These are phyloP conservation scores for Cettia cetti DNA, from an alignment of 2,113 vertebrate species.

Conservation along the genomic window DNA sequence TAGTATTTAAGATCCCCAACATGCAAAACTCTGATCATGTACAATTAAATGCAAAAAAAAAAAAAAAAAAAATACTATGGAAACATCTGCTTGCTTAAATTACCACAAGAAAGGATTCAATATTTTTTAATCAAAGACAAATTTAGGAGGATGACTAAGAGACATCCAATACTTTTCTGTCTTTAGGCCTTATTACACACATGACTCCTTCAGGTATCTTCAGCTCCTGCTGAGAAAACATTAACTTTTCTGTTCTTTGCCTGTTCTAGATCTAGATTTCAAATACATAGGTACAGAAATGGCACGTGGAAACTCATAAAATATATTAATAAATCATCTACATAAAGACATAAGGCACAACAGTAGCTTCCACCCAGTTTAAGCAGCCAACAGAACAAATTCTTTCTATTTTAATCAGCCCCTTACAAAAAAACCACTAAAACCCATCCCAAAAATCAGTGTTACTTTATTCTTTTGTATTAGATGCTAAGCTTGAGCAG, in stretches of 20 bases:
- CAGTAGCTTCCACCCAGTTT: neutral
- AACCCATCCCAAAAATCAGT: neutral
- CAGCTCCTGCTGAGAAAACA: neutral
- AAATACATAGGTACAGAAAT: neutral
- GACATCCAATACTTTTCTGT: neutral
- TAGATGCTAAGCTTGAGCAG: neutral
- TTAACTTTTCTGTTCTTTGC: neutral
- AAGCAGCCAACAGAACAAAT: neutral
- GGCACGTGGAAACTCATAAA: neutral
- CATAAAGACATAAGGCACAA: neutral
- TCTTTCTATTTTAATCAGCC: neutral
- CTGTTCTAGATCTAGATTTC: neutral
- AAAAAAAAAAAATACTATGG: slow-evolving; percentile 39
- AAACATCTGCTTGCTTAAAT: slow-evolving; percentile 18
- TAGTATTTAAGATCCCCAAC: slow-evolving; percentile 9
- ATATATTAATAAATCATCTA: neutral
- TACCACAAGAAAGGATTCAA: slow-evolving; percentile 27
- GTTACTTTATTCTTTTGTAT: neutral
- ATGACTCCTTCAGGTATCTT: neutral
- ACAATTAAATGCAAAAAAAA: slow-evolving; percentile 27
- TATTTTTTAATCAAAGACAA: neutral
- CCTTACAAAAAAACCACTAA: neutral
- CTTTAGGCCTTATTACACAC: neutral
- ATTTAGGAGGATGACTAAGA: slow-evolving; percentile 8
- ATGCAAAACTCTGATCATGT: neutral